phyloP scores from a whole-genome alignment of 2,113 vertebrate species.

The Brachyistius frenatus region DNA sequence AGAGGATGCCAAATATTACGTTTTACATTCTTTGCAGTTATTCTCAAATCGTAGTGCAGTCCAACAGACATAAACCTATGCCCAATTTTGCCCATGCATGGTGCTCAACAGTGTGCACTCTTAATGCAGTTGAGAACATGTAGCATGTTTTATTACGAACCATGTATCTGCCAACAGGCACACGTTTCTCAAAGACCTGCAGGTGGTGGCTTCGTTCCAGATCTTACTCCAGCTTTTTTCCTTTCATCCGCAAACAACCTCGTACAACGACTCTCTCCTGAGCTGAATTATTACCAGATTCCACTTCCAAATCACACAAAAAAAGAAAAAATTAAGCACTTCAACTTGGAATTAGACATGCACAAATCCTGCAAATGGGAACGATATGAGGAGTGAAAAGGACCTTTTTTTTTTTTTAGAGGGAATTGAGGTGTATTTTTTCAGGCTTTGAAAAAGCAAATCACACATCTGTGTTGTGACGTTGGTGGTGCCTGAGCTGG shows the following conservation, averaged over 20 bases:
- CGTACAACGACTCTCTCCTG: not conserved
- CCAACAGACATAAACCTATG: no score
- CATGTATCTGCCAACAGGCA: conserved; percentile 62
- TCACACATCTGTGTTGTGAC: not conserved
- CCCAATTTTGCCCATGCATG: no score
- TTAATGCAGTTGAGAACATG: not conserved
- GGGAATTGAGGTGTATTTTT: conserved; percentile 17
- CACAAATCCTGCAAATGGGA: conserved; percentile 35
- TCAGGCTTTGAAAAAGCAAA: conserved; percentile 11
- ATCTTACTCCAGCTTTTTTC: conserved; percentile 4
- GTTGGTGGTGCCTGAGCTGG: conserved; percentile 1
- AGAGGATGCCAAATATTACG: no score
- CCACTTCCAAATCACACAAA: conserved; percentile 43
- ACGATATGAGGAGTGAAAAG: conserved; percentile 11
- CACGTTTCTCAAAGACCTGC: conserved; percentile 35
- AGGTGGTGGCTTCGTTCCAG: conserved; percentile 48
- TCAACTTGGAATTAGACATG: conserved; percentile 57
- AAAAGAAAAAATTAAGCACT: conserved; percentile 70
- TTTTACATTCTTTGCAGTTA: no score
- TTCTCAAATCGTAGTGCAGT: no score
- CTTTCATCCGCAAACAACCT: conserved; percentile 9
- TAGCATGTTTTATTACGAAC: not conserved
- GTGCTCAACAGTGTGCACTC: not conserved
- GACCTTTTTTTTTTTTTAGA: not conserved
- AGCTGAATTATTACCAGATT: conserved; percentile 43